phyloP scores from a whole-genome alignment of 2,888 invertebrate genomes.

The Dromius quadrimaculatus region DNA sequence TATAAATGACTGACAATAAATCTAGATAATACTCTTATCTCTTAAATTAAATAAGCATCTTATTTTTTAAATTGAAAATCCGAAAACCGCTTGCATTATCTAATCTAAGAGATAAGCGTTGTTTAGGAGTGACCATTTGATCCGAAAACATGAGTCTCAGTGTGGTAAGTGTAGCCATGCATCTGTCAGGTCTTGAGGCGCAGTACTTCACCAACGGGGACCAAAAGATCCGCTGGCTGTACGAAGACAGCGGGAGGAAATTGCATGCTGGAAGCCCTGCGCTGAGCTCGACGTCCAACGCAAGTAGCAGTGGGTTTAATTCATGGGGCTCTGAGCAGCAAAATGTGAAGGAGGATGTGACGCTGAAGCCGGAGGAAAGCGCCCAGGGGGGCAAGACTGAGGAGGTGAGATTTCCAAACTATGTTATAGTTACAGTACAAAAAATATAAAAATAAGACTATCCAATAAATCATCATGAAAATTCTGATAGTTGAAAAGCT shows the following conservation, averaged over 20 bases:
- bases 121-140: conserved; percentile 7
- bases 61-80: no score
- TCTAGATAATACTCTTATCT: no score
- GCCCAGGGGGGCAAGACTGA: neutral
- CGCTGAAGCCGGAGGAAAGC: conserved; percentile 8
- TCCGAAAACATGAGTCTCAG: conserved; percentile 39
- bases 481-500: no score
- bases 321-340: conserved; percentile 45
- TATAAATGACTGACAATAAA: no score
- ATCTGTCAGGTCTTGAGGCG: conserved; percentile 47
- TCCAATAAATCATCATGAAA: no score
- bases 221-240: conserved; percentile 39
- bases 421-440: neutral
- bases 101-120: conserved; percentile 20
- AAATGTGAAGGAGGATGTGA: conserved; percentile 32
- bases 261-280: conserved; percentile 40
- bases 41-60: no score
- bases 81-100: conserved; percentile 6
- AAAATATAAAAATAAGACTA: no score
- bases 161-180: conserved; percentile 49
- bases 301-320: conserved; percentile 46
- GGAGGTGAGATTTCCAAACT: neutral
- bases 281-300: conserved; percentile 40
- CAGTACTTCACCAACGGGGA: conserved; percentile 40
- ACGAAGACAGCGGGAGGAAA: conserved; percentile 40